A percentile compares a stretch with the other conserved stretches of the same genome.
Evolutionary conservation across 2,888 invertebrate genomes (phyloP).

Genomic region (Barypeithes pellucidus): DNA sequence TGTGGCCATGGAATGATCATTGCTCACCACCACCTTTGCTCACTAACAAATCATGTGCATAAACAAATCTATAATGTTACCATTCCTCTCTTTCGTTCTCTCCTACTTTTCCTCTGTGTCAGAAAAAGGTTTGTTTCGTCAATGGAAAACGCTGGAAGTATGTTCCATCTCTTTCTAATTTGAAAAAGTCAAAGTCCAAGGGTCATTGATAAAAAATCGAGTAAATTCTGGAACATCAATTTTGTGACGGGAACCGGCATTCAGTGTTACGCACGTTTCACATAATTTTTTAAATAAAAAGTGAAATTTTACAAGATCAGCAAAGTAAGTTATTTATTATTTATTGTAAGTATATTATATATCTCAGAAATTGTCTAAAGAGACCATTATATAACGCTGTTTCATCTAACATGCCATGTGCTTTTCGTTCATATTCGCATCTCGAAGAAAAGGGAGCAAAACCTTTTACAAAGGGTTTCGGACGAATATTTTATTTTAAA

Average conservation of each 20-base stretch:
- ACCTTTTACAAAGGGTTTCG: neutral
- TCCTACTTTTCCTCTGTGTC: too few relatives aligned
- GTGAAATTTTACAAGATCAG: neutral
- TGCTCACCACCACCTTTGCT: too few relatives aligned
- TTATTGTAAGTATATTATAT: neutral
- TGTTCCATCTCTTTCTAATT: neutral
- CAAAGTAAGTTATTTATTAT: conserved; percentile 1
- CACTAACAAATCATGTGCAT: too few relatives aligned
- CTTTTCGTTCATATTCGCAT: conserved; percentile 8
- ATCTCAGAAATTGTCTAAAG: neutral
- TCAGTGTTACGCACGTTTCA: neutral
- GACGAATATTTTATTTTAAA: neutral
- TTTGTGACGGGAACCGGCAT: conserved; percentile 11
- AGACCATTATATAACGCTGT: too few relatives aligned
- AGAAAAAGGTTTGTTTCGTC: too few relatives aligned
- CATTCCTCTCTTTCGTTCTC: too few relatives aligned
- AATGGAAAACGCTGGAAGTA: too few relatives aligned
- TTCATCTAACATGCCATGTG: conserved; percentile 9
- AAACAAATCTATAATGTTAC: too few relatives aligned
- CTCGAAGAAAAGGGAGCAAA: neutral
- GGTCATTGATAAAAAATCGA: conserved; percentile 23
- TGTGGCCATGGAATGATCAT: too few relatives aligned
- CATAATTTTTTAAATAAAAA: neutral
- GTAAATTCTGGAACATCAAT: conserved; percentile 25
- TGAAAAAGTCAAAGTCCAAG: conserved; percentile 19